phyloP scores from a whole-genome alignment of 2,797 vertebrate genomes.

The Miichthys miiuy region DNA sequence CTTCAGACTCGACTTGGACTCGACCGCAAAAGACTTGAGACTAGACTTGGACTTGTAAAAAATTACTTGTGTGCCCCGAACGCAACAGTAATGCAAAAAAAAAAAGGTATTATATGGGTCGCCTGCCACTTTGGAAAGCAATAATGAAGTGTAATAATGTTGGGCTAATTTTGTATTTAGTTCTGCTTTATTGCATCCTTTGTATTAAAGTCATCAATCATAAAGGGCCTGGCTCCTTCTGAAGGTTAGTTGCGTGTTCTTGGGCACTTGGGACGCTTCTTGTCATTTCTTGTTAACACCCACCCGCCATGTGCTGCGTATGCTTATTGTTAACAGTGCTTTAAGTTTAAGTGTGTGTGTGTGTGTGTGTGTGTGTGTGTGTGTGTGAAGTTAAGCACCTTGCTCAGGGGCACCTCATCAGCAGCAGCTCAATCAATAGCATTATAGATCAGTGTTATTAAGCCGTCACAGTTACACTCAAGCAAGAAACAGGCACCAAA shows the following conservation, averaged over 20 bases:
- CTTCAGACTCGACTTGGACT: no score
- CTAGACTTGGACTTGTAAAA: no score
- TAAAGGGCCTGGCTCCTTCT: conserved; percentile 3
- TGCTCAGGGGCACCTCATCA: conserved; percentile 18
- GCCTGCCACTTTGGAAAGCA: conserved; percentile 39
- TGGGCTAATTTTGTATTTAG: conserved; percentile 63
- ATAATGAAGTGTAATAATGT: conserved; percentile 68
- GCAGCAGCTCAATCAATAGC: conserved; percentile 27
- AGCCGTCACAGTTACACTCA: background rate
- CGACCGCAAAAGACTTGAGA: no score
- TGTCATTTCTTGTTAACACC: conserved; percentile 52
- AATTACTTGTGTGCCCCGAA: no score
- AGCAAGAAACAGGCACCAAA: background rate
- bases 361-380: conserved; percentile 7
- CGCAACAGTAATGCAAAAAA: background rate
- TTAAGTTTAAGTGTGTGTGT: background rate
- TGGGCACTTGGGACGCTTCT: conserved; percentile 33
- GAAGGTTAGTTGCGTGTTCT: conserved; percentile 50
- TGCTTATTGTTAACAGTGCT: background rate
- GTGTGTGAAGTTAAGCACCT: conserved; percentile 3
- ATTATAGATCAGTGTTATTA: conserved; percentile 30
- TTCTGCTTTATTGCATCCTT: conserved; percentile 70
- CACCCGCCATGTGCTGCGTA: background rate
- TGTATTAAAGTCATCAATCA: conserved; percentile 79
- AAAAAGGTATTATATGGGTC: conserved; percentile 43